phyloP scores from a whole-genome alignment of 2,113 vertebrate genomes.

The Saimiri boliviensis region DNA sequence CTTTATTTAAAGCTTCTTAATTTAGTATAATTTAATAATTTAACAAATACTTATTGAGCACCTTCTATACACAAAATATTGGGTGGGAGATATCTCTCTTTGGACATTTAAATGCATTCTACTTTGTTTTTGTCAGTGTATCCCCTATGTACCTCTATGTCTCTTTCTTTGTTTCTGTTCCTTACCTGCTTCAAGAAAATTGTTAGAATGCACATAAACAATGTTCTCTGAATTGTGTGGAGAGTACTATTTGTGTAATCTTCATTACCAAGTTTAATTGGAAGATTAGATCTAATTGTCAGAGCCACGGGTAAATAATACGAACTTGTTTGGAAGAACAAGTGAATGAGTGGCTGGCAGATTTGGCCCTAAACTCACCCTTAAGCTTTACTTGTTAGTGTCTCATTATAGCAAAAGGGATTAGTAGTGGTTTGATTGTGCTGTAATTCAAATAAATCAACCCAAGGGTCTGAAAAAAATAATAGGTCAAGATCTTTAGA shows the following conservation, averaged over 20 bases:
- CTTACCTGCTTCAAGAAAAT: not conserved
- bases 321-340: not conserved
- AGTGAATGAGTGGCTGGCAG: not conserved
- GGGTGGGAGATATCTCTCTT: not conserved
- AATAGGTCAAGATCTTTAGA: not conserved
- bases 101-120: not conserved
- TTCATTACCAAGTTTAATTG: not conserved
- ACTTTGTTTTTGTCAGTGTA: not conserved
- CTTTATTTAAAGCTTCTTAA: slow-evolving; percentile 5
- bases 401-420: not conserved
- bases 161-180: not conserved
- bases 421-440: not conserved
- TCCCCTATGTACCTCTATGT: not conserved
- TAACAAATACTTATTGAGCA: not conserved
- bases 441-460: not conserved
- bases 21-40: not conserved
- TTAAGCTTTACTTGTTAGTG: not conserved
- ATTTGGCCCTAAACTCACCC: not conserved
- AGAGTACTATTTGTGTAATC: not conserved
- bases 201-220: not conserved
- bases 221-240: not conserved
- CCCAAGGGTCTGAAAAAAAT: not conserved
- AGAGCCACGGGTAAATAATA: not conserved
- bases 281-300: not conserved
- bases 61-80: not conserved